Percentiles rank a stretch among this genome's conserved stretches.
Evolutionary conservation across 2,113 vertebrate genomes (phyloP).

Genomic region (Gopherus flavomarginatus): DNA sequence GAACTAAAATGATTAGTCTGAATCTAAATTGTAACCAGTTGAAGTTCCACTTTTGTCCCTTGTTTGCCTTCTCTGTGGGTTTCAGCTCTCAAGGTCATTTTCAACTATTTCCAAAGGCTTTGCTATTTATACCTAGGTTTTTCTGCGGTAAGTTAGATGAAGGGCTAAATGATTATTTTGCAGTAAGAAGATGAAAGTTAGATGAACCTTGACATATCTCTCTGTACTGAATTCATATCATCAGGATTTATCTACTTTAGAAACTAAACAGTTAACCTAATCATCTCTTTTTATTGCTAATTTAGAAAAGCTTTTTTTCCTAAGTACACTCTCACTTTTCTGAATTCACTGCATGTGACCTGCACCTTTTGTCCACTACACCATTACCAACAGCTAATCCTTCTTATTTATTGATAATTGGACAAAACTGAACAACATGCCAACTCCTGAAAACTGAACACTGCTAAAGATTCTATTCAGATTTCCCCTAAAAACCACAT

Average conservation of each 20-base stretch:
- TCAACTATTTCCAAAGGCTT: constrained; percentile 51
- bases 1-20: constrained; percentile 74
- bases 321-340: constrained; percentile 80
- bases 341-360: constrained; percentile 83
- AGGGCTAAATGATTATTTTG: constrained; percentile 71
- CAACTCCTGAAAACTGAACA: constrained; percentile 72
- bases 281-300: constrained; percentile 83
- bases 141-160: constrained; percentile 61
- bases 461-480: constrained; percentile 79
- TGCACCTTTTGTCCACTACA: constrained; percentile 76
- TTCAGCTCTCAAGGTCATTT: constrained; percentile 73
- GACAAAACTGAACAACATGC: constrained; percentile 83
- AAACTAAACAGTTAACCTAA: constrained; percentile 84
- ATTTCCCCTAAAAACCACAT: constrained; percentile 66
- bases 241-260: constrained; percentile 78
- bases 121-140: neutral
- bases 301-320: constrained; percentile 76
- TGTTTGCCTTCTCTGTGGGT: constrained; percentile 46
- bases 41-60: constrained; percentile 45
- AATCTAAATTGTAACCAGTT: constrained; percentile 71
- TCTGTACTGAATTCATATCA: constrained; percentile 72
- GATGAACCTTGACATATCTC: constrained; percentile 78
- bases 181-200: constrained; percentile 75
- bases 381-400: constrained; percentile 84
- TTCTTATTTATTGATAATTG: constrained; percentile 86